Evolutionary conservation across 2,888 invertebrate genomes (phyloP).

Genomic region (Suillia variegata): DNA sequence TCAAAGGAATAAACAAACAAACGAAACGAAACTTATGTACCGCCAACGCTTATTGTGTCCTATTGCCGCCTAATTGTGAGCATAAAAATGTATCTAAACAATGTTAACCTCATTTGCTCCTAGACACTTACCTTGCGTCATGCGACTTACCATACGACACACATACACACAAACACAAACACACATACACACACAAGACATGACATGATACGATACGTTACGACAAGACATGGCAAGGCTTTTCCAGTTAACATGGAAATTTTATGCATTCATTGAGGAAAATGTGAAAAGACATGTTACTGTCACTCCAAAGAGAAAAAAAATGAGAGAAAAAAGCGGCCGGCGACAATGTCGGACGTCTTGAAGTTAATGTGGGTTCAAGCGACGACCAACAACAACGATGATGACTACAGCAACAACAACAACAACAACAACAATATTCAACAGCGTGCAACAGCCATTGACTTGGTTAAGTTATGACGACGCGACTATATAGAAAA

Average conservation of each 20-base stretch:
- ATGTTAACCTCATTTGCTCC: background rate
- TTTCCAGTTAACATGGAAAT: too few species aligned
- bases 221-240: too few species aligned
- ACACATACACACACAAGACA: too few species aligned
- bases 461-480: conserved; percentile 3
- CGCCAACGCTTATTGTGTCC: too few species aligned
- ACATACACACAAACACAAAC: too few species aligned
- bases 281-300: background rate
- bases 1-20: too few species aligned
- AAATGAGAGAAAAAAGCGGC: too few species aligned
- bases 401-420: background rate
- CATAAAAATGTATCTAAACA: background rate
- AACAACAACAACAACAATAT: background rate
- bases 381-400: background rate
- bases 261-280: background rate
- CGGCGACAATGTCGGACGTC: background rate
- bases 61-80: background rate
- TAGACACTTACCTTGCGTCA: too few species aligned
- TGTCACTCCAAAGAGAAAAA: too few species aligned
- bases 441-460: background rate
- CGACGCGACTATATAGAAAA: background rate
- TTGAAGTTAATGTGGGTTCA: background rate
- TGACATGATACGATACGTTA: too few species aligned
- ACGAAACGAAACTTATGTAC: too few species aligned
- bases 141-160: too few species aligned